A percentile compares a stretch with the other conserved stretches of the same genome.
Conservation (phyloP, 2,888 invertebrate genomes). For the Odontothrips loti region DNA sequence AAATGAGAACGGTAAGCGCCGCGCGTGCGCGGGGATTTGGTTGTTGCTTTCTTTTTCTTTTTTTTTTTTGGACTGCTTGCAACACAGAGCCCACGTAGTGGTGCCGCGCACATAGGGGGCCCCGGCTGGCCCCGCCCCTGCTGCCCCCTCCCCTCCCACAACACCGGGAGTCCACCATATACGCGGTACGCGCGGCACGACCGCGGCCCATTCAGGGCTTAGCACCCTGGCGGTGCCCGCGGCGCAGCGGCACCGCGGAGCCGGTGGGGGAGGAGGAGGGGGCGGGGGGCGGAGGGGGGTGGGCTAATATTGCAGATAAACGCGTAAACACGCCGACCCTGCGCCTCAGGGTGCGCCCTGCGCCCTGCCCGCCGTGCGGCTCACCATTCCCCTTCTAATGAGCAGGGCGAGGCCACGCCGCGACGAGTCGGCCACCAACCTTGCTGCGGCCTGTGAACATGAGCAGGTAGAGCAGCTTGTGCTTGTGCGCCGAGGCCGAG, state of each 20-base stretch:
- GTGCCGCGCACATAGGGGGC: too few relatives aligned
- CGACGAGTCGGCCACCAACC: neutral
- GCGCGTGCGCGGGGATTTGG: neutral
- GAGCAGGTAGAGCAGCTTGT: too few relatives aligned
- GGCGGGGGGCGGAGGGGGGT: neutral
- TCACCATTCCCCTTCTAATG: neutral
- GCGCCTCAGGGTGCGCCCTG: too few relatives aligned
- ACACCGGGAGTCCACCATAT: too few relatives aligned
- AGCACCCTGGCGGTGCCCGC: too few relatives aligned
- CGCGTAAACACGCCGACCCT: neutral
- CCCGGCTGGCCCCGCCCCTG: too few relatives aligned
- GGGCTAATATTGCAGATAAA: neutral
- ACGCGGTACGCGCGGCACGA: too few relatives aligned
- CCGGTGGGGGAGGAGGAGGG: neutral
- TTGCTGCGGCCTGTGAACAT: neutral
- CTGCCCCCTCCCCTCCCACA: too few relatives aligned
- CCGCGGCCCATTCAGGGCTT: too few relatives aligned
- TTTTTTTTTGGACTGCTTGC: neutral
- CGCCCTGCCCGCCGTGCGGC: too few relatives aligned
- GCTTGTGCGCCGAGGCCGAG: too few relatives aligned
- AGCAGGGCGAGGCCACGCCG: neutral
- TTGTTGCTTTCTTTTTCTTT: neutral
- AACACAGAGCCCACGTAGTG: neutral
- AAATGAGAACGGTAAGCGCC: too few relatives aligned
- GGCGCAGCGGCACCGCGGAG: neutral